Conservation (phyloP, 1,140 invertebrate species). For the Drosophila tropicalis region DNA sequence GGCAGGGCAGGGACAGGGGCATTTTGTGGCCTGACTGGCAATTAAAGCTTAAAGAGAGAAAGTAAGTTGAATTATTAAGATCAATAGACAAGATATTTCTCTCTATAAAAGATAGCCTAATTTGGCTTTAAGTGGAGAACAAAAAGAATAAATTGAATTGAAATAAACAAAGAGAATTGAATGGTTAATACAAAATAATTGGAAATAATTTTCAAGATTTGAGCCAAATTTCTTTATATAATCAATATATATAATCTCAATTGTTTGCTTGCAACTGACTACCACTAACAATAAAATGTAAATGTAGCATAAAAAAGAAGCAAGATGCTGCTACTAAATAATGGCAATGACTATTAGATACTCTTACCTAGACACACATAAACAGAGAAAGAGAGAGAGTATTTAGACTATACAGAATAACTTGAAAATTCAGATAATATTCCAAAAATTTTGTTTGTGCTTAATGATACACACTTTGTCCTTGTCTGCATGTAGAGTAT, state of each 20-base stretch:
- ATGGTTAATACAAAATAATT: not conserved
- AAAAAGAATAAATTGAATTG: too few species aligned
- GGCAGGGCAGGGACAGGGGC: slow-evolving; percentile 25
- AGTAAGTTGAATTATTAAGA: not conserved
- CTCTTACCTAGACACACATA: not conserved
- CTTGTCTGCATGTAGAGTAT: not conserved
- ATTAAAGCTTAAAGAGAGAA: not conserved
- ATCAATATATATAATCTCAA: not conserved
- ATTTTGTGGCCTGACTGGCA: slow-evolving; percentile 26
- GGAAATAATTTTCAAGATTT: not conserved
- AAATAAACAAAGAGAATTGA: not conserved
- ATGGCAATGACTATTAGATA: too few species aligned
- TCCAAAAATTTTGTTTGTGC: too few species aligned
- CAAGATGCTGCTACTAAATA: too few species aligned
- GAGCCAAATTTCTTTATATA: not conserved
- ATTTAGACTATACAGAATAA: too few species aligned
- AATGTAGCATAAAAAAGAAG: not conserved
- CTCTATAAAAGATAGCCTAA: not conserved
- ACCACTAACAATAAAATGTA: not conserved
- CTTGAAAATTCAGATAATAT: too few species aligned
- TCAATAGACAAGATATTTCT: not conserved
- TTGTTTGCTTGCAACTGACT: not conserved
- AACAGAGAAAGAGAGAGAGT: too few species aligned
- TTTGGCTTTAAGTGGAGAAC: not conserved
- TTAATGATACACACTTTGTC: not conserved